Base-by-base conservation (phyloP, 2,113 vertebrate species). In the Elephas maximus region DNA sequence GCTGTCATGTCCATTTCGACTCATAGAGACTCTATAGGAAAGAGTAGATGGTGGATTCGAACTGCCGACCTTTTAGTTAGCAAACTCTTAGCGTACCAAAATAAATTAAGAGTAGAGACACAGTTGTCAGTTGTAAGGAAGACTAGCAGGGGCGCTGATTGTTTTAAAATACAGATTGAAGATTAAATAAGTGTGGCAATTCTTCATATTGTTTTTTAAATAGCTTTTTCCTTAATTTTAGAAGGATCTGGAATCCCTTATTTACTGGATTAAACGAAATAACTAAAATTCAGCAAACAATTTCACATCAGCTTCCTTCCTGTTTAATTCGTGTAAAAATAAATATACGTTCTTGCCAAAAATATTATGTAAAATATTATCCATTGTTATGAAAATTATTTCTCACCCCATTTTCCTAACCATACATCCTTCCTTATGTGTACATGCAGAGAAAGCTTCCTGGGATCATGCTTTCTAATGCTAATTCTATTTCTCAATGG, bases 271-370 rank as follows among this genome's bases (percentile, higher is more conserved):
- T n/a, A 73, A 76, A 69, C 82, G 71, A n/a, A n/a, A 57, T 7
- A 24, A 48, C 26, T 81, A 62, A 95, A 91, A 88, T 23, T 41
- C 28, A 69, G 26, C 67, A 93, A 95, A 87, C 83, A 48, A 30
- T 95, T 93, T 79, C 23, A 88, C 86, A 48, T 87, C 53, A 69
- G 78, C 7, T 83, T 87, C 20, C 24, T 33, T 76, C 67, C 48
- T 88, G 28, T 67, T 90, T 83, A 94, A 82, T 48, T 90, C 60
- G 88, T 41, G 12, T 57, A 92, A 95, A 92, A 62, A 44, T 89
- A 97, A 90, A 83, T 69, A 30, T 37, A 88, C 15, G 44, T 92
- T 88, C 44, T 87, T 71, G 76, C 48, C 21, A 65, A 90, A 86
- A 84, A 62, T 80, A 88, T 63, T 77, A 63, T 80, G 48, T 80